These are phyloP conservation scores for Melanerpes aurifrons DNA, from an alignment of 2,113 vertebrate species.

Conservation along the genomic window DNA sequence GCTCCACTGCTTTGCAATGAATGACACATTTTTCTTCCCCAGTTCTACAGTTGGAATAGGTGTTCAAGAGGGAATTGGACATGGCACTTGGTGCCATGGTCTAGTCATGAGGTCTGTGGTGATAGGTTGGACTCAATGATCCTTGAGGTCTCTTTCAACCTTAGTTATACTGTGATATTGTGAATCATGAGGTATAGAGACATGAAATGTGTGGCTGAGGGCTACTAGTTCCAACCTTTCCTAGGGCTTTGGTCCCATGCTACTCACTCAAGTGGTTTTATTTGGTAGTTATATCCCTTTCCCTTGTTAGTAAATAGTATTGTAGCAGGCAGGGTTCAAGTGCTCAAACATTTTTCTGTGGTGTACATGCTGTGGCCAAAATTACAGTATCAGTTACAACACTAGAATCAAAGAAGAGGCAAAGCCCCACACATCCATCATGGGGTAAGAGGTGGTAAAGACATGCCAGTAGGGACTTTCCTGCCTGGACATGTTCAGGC, in stretches of 20 bases:
- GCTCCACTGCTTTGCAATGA: neutral
- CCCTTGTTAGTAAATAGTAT: neutral
- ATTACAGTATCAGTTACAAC: neutral
- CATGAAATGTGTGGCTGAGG: neutral
- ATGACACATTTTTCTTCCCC: neutral
- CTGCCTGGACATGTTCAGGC: conserved; percentile 36
- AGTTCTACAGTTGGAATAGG: neutral
- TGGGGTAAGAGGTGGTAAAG: neutral
- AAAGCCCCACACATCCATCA: conserved; percentile 4
- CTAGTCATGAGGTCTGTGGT: too few species aligned
- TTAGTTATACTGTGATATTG: too few species aligned
- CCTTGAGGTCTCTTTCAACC: too few species aligned
- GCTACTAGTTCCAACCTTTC: neutral
- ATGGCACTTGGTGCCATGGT: too few species aligned
- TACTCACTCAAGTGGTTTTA: neutral
- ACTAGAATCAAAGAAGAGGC: neutral
- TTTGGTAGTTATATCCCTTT: neutral
- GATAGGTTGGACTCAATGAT: too few species aligned
- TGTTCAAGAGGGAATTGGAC: too few species aligned
- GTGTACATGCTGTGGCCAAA: neutral
- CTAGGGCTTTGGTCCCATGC: neutral
- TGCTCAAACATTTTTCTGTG: neutral
- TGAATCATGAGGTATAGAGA: neutral
- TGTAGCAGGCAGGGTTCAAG: neutral
- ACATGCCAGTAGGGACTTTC: neutral